Conservation (phyloP, 2,888 invertebrate genomes). For the Leptinotarsa rubiginosa region DNA sequence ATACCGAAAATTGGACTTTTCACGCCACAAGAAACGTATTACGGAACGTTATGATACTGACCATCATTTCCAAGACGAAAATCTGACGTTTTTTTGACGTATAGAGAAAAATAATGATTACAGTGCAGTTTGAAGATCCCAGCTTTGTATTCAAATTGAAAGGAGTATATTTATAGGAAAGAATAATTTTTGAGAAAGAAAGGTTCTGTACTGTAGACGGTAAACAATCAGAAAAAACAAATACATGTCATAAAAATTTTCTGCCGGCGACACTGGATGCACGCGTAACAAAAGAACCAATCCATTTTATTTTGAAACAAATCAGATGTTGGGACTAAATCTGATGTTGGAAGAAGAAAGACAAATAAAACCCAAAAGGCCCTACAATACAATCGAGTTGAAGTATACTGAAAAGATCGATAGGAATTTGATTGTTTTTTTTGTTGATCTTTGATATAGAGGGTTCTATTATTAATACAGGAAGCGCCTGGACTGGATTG, state of each 20-base stretch:
- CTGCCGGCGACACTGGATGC: not conserved
- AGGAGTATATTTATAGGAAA: too few species aligned
- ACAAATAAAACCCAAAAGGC: constrained; percentile 11
- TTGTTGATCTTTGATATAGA: constrained; percentile 1
- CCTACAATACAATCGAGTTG: not conserved
- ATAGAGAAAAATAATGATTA: too few species aligned
- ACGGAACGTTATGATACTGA: too few species aligned
- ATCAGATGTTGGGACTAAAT: constrained; percentile 8
- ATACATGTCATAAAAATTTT: not conserved
- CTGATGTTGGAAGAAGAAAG: constrained; percentile 9
- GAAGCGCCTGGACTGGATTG: not conserved
- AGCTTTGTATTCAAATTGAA: too few species aligned
- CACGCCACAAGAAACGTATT: too few species aligned
- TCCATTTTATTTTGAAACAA: constrained; percentile 7
- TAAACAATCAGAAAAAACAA: not conserved
- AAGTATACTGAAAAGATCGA: not conserved
- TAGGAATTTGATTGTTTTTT: constrained; percentile 5
- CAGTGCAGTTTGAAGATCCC: too few species aligned
- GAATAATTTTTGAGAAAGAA: too few species aligned
- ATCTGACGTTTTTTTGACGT: too few species aligned
- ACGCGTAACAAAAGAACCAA: not conserved
- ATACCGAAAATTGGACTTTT: too few species aligned
- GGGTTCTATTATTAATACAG: not conserved
- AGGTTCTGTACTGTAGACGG: too few species aligned
- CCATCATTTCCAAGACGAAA: too few species aligned